Evolutionary conservation across 2,113 vertebrate genomes (phyloP), one percentile per base, ranked within the genome.

Genomic region (Sander vitreus): DNA sequence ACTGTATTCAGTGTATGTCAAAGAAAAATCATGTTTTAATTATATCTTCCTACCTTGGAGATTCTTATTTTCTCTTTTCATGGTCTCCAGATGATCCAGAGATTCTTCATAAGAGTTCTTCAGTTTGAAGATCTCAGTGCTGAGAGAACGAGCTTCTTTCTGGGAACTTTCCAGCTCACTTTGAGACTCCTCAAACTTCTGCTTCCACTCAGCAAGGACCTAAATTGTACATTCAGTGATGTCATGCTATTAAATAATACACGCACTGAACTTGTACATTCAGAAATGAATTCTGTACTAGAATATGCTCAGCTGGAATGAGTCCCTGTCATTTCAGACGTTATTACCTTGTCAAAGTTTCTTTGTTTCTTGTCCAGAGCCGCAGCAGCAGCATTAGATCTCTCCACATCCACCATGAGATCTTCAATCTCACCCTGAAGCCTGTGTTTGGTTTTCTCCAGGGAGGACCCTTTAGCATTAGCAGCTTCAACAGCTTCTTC

Each of bases 51-150:
- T 67, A 93, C 93, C 93, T 90, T 94, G 93, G 25, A 94, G 92
- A 65, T 93, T 94, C 78, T 94, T 94, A 45, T 94, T 93, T 78
- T 94, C 93, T 69, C 93, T 83, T 74, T 93, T 94, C 84, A 92
- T 90, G 73, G 87, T 92, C 75, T 94, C 93, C 45, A 94, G 83
- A 51, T 93, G 93, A 71, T 94, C 93, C 69, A 93, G 58, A 67
- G 92, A 86, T 75, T 94, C 93, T 69, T 94, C 93, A 83, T 94
- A 94, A 0, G 93, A 93, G 88, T 94, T 94, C 72, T 93, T 94
- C 50, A 94, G 75, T 89, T 94, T 94, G 70, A 94, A 94, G 16
- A 94, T 92, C 50, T 93, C 92, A 64, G 93, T 94, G 81, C 93
- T 92, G 33, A 93, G 85, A 79, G 91, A 89, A 59, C 92, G 89